Percentiles rank a stretch among this genome's conserved stretches.
Evolutionary conservation across 2,888 invertebrate species (phyloP).

Genomic region (Pollenia labialis): DNA sequence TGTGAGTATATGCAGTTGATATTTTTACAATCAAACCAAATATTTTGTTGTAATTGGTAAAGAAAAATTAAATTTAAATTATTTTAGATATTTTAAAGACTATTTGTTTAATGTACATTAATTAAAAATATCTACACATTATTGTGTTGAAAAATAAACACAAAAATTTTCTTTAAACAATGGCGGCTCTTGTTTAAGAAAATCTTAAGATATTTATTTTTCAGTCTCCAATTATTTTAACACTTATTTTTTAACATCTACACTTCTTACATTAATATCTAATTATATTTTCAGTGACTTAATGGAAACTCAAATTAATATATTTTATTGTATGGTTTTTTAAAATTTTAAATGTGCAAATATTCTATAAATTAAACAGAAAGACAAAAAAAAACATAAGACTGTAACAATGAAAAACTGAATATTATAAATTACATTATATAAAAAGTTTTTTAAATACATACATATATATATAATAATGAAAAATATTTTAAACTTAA

Average conservation of each 20-base stretch:
- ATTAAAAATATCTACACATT: conserved; percentile 67
- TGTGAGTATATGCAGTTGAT: conserved; percentile 61
- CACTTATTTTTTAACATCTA: conserved; percentile 55
- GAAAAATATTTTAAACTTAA: conserved; percentile 65
- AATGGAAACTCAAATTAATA: conserved; percentile 53
- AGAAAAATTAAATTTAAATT: conserved; percentile 62
- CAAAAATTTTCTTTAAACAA: conserved; percentile 60
- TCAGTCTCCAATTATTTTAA: conserved; percentile 51
- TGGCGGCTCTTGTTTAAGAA: conserved; percentile 70
- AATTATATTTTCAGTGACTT: conserved; percentile 57
- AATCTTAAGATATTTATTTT: conserved; percentile 27
- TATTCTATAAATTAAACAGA: conserved; percentile 45
- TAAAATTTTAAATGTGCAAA: conserved; percentile 54
- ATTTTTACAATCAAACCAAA: conserved; percentile 71
- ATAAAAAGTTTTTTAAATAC: conserved; percentile 50
- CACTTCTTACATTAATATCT: conserved; percentile 45
- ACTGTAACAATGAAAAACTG: conserved; percentile 60
- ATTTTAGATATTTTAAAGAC: conserved; percentile 41
- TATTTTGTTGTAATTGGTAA: conserved; percentile 71
- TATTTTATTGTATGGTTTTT: conserved; percentile 19
- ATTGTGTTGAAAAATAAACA: conserved; percentile 22
- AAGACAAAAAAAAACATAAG: conserved; percentile 31
- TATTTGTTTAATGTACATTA: conserved; percentile 54
- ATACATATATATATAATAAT: conserved; percentile 34
- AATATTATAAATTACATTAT: conserved; percentile 49